Percentiles rank a stretch among this genome's conserved stretches.
Conservation (phyloP, 2,113 vertebrate genomes). For the Anarhynchus alexandrinus region DNA sequence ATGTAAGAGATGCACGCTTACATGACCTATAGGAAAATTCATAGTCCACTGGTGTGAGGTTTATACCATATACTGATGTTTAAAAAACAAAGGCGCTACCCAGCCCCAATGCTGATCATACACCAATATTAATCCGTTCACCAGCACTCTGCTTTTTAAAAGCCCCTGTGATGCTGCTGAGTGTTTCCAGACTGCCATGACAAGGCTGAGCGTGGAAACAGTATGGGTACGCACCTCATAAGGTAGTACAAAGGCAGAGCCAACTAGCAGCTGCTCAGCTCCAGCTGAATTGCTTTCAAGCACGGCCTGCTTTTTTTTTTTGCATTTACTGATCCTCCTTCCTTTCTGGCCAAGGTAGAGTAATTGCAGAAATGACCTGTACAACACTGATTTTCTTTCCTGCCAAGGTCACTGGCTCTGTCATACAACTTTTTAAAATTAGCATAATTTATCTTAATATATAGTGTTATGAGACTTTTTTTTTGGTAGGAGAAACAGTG, state of each 20-base stretch:
- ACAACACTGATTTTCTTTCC: neutral
- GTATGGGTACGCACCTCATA: neutral
- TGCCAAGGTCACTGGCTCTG: neutral
- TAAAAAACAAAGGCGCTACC: neutral
- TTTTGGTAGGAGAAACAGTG: neutral
- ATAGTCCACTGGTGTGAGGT: neutral
- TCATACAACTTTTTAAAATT: neutral
- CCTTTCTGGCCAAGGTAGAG: neutral
- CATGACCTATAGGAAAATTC: neutral
- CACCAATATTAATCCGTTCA: neutral
- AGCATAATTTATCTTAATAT: neutral
- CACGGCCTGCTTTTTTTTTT: neutral
- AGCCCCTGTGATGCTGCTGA: neutral
- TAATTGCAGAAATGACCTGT: neutral
- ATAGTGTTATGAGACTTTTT: neutral
- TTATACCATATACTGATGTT: neutral
- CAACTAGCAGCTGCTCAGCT: neutral
- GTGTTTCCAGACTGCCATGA: neutral
- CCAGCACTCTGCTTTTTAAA: neutral
- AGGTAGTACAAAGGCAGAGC: neutral
- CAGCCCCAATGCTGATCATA: neutral
- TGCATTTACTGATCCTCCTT: neutral
- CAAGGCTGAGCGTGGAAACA: neutral
- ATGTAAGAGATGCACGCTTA: neutral
- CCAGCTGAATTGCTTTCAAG: neutral